Evolutionary conservation across 2,797 vertebrate genomes (phyloP).

Genomic region (Cercopithecus neglectus): DNA sequence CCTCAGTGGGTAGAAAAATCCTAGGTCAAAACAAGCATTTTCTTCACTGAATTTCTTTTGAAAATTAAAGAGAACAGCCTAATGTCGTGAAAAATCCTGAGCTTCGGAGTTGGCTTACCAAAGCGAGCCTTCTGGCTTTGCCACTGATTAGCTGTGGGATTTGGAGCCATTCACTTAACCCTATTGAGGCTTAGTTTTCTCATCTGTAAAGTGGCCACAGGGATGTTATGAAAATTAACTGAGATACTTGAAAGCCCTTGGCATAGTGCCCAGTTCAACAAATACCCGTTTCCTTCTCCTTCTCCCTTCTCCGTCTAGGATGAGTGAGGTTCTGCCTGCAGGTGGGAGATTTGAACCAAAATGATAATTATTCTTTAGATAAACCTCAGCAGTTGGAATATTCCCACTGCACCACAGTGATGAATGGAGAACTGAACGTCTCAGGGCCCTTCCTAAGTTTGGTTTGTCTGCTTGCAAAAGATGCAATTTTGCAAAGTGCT

Average conservation of each 20-base stretch:
- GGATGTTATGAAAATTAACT: not conserved
- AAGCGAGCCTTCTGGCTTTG: not conserved
- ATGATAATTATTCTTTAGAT: not conserved
- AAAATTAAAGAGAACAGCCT: not conserved
- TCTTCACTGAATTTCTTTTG: not conserved
- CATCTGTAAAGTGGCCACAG: constrained; percentile 24
- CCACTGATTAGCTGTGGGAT: not conserved
- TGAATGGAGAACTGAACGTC: not conserved
- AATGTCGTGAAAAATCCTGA: not conserved
- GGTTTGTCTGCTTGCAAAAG: constrained; percentile 7
- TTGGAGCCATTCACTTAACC: not conserved
- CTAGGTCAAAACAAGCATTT: not conserved
- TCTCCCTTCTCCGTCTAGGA: not conserved
- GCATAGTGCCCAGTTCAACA: not conserved
- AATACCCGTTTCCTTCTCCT: not conserved
- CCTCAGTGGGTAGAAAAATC: not conserved
- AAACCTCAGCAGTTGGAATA: not conserved
- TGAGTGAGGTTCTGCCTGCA: not conserved
- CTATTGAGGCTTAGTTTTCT: constrained; percentile 28
- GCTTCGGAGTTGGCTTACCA: not conserved
- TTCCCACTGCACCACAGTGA: not conserved
- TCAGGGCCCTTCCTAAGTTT: not conserved
- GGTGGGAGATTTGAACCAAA: constrained; percentile 14
- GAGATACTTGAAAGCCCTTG: not conserved
- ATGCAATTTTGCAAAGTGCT: not conserved